Evolutionary conservation across 2,888 invertebrate genomes (phyloP).

Genomic region (Dicyrtoma fusca): DNA sequence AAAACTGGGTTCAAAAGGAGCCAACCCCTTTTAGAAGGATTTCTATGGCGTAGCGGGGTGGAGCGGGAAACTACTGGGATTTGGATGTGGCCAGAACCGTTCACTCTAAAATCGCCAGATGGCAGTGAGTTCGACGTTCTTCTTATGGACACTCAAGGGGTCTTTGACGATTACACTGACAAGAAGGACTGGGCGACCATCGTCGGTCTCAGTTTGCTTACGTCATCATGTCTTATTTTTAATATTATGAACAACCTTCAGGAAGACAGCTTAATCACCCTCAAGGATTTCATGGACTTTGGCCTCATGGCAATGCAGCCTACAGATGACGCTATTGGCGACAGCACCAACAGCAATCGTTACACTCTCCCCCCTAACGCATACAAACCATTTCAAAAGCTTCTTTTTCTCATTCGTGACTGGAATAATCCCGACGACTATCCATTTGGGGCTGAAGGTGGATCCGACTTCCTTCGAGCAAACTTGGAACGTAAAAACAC

Average conservation of each 20-base stretch:
- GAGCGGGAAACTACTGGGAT: constrained; percentile 58
- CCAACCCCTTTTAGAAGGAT: constrained; percentile 52
- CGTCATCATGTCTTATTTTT: constrained; percentile 44
- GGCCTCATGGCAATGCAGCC: constrained; percentile 33
- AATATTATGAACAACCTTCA: constrained; percentile 41
- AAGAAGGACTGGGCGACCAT: constrained; percentile 38
- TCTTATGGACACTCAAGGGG: constrained; percentile 51
- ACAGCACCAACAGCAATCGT: background rate
- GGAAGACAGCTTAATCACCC: constrained; percentile 39
- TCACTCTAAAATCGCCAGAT: constrained; percentile 57
- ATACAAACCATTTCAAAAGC: constrained; percentile 77
- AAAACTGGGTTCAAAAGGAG: constrained; percentile 18
- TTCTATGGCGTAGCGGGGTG: constrained; percentile 59
- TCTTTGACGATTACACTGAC: constrained; percentile 44
- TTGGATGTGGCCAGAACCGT: constrained; percentile 60
- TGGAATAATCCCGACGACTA: constrained; percentile 96
- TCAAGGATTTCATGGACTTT: constrained; percentile 45
- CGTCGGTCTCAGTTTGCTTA: constrained; percentile 45
- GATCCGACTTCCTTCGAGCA: constrained; percentile 79
- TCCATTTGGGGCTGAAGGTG: constrained; percentile 85
- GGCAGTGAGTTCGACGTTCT: constrained; percentile 49
- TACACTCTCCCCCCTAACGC: too few relatives aligned
- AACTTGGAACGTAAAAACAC: constrained; percentile 86
- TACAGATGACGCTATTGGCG: constrained; percentile 15
- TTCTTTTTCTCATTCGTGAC: constrained; percentile 88